A percentile compares a stretch with the other conserved stretches of the same genome.
phyloP scores from a whole-genome alignment of 2,113 vertebrate genomes.

The Ceuthmochares aereus region DNA sequence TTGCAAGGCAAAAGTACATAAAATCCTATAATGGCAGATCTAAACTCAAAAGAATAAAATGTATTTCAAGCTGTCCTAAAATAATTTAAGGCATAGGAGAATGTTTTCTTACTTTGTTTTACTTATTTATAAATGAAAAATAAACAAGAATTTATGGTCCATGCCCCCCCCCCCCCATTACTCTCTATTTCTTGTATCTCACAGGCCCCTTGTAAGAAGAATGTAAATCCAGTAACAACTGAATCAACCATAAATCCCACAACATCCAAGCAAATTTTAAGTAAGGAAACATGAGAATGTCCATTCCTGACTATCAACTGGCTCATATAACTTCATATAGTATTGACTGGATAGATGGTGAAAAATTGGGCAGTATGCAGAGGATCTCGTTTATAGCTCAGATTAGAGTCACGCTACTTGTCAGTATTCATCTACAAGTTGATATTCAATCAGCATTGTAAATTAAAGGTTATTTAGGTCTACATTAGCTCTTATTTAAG shows the following conservation, averaged over 20 bases:
- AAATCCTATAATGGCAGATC: background rate
- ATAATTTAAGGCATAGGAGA: background rate
- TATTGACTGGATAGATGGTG: background rate
- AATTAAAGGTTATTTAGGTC: background rate
- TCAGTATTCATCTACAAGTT: background rate
- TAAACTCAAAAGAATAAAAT: background rate
- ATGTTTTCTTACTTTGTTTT: background rate
- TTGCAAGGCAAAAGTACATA: background rate
- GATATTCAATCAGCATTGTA: background rate
- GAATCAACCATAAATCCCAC: background rate
- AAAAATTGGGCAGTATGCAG: background rate
- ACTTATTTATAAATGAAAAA: background rate
- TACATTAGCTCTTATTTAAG: background rate
- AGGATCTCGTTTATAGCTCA: background rate
- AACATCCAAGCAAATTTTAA: background rate
- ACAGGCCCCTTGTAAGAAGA: background rate
- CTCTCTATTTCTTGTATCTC: background rate
- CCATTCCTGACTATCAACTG: background rate
- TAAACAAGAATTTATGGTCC: background rate
- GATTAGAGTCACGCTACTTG: background rate
- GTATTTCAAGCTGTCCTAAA: background rate
- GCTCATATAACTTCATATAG: background rate
- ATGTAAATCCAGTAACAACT: background rate
- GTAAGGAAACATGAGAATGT: background rate
- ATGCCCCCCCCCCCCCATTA: fast-evolving